Conservation (phyloP, 1,140 invertebrate genomes). For the Drosophila azteca region DNA sequence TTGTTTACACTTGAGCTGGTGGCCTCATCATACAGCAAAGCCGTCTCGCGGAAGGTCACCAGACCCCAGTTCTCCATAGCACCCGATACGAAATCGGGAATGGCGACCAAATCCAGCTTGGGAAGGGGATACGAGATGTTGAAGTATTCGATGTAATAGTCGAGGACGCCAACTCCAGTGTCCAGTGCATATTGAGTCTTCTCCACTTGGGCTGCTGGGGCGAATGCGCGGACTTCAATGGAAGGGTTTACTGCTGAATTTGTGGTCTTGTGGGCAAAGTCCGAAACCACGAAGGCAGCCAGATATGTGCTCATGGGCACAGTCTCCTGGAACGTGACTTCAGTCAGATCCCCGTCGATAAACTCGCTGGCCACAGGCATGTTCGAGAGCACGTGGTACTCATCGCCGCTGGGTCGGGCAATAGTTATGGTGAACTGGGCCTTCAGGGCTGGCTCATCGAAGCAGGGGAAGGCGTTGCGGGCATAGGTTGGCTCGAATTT, state of each 20-base stretch:
- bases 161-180: conserved; percentile 90
- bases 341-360: conserved; percentile 59
- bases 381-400: conserved; percentile 91
- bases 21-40: conserved; percentile 89
- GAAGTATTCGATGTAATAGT: conserved; percentile 95
- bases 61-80: conserved; percentile 98
- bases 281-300: conserved; percentile 95
- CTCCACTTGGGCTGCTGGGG: conserved; percentile 89
- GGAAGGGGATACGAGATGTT: conserved; percentile 93
- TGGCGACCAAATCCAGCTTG: conserved; percentile 95
- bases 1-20: conserved; percentile 90
- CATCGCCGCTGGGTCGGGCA: conserved; percentile 86
- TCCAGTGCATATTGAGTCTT: conserved; percentile 92
- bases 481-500: conserved; percentile 98
- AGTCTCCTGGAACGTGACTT: conserved; percentile 89
- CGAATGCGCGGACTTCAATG: conserved; percentile 89
- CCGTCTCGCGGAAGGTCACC: conserved; percentile 92
- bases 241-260: conserved; percentile 84
- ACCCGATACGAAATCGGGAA: conserved; percentile 97
- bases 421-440: conserved; percentile 92
- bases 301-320: conserved; percentile 97
- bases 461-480: conserved; percentile 95
- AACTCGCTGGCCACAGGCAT: conserved; percentile 86
- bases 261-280: conserved; percentile 88
- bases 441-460: conserved; percentile 97